Conservation (phyloP, 2,888 invertebrate species). For the Drosophila emarginata region DNA sequence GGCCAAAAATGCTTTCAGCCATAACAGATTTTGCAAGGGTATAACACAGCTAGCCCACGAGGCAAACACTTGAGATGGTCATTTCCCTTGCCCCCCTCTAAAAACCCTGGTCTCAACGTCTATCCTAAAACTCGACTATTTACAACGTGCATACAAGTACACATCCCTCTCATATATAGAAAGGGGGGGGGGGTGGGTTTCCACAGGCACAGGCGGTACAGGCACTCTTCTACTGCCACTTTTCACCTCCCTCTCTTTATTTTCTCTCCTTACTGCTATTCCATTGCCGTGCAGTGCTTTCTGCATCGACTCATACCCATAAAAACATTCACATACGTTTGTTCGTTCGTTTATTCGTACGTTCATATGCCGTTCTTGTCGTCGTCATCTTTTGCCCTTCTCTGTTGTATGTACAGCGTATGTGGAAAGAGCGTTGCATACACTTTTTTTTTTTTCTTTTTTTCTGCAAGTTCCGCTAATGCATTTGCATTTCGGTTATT, state of each 20-base stretch:
- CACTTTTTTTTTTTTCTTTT: too few relatives aligned
- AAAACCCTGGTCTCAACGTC: conserved; percentile 30
- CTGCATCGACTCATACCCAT: not conserved
- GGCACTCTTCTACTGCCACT: not conserved
- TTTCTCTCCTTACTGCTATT: not conserved
- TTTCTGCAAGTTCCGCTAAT: conserved; percentile 55
- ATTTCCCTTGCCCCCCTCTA: conserved; percentile 8
- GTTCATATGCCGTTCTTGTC: not conserved
- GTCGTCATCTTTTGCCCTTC: conserved; percentile 4
- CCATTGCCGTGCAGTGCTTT: not conserved
- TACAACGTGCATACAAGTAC: conserved; percentile 52
- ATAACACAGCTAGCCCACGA: conserved; percentile 11
- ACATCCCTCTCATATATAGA: not conserved
- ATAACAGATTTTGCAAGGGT: conserved; percentile 18
- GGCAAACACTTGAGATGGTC: conserved; percentile 63
- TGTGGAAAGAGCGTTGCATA: conserved; percentile 41
- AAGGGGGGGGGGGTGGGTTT: not conserved
- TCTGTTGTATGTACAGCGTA: conserved; percentile 1
- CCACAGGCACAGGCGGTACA: not conserved
- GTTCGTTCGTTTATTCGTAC: not conserved
- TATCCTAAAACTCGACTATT: conserved; percentile 36
- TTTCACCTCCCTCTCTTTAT: not conserved
- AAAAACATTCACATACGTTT: too few relatives aligned
- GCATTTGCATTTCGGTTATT: conserved; percentile 71
- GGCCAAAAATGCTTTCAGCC: conserved; percentile 7